Evolutionary conservation across 2,888 invertebrate species (phyloP).

Genomic region (Lacanobia wlatinum): DNA sequence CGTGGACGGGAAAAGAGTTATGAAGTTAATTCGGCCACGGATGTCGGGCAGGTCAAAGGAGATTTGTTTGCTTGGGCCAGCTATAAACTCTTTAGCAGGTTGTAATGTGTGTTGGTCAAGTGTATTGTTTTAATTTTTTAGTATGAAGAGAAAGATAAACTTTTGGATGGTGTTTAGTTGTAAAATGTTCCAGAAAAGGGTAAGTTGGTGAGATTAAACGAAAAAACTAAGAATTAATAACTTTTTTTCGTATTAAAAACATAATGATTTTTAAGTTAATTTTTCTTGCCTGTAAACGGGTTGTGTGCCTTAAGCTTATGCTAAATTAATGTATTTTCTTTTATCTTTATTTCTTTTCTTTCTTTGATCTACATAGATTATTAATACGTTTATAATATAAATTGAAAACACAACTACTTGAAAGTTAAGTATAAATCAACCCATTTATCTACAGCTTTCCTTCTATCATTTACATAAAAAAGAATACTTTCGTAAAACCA

Average conservation of each 20-base stretch:
- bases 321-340: too few relatives aligned
- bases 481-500: not conserved
- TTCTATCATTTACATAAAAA: not conserved
- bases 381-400: too few relatives aligned
- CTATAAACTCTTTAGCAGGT: conserved; percentile 47
- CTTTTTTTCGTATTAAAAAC: too few relatives aligned
- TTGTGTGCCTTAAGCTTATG: too few relatives aligned
- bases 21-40: conserved; percentile 29
- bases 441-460: not conserved
- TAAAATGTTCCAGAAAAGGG: not conserved
- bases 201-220: not conserved
- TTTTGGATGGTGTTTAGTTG: not conserved
- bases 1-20: conserved; percentile 13
- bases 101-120: conserved; percentile 22
- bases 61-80: conserved; percentile 40
- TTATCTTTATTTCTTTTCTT: too few relatives aligned
- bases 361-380: too few relatives aligned
- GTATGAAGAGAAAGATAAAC: conserved; percentile 24
- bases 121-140: conserved; percentile 43
- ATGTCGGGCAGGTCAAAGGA: conserved; percentile 50
- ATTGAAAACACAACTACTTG: too few relatives aligned
- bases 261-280: too few relatives aligned
- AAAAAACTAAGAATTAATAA: too few relatives aligned
- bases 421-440: not conserved
- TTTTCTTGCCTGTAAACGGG: too few relatives aligned